Evolutionary conservation across 2,113 vertebrate species (phyloP), one percentile per base, ranked within the genome.

Genomic region (Barnardius zonarius): DNA sequence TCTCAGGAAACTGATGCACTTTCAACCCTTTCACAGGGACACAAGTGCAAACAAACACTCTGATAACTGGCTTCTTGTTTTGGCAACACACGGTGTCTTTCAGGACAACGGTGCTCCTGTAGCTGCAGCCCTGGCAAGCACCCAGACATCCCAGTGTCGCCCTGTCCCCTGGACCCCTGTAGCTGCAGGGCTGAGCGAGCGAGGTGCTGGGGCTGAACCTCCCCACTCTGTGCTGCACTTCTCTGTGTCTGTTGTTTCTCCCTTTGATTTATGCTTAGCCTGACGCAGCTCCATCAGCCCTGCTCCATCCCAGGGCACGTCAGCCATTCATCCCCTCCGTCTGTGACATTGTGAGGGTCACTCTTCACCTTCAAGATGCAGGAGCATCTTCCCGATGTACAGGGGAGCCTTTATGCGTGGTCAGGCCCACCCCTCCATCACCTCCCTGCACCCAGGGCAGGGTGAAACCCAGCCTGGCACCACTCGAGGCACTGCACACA

Each of bases 341-440:
- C 2, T 46, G 11, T 52, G 51, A 69, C 69, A 52, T 9, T 1
- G 4, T 0, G 2, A 77, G 28, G 39, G 66, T 46, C 59, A 28
- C 33, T 15, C 10, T 66, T 88, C 2, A 2, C 72, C 44, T 67
- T 22, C 25, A 4, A 6, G 59, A 33, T 49, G 24, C 18, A 73
- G 64, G 15, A 55, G 48, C 25, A 48, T n/a, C 48, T 86, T 74
- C 59, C 44, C 2, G 4, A 11, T 0, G 6, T 6, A 5, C 70
- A 82, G 20, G 6, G 37, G 7, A 78, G 17, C 33, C 25, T 41
- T 35, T 3, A 7, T 5, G 1, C 1, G 0, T 48, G 35, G 23
- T 30, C 0, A 0, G 5, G 30, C 28, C 55, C 7, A 8, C 22
- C 14, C 48, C 19, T 55, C 35, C 52, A 35, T 27, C 49, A 30